phyloP scores from a whole-genome alignment of 2,888 invertebrate species.

The Lasius fuliginosus region DNA sequence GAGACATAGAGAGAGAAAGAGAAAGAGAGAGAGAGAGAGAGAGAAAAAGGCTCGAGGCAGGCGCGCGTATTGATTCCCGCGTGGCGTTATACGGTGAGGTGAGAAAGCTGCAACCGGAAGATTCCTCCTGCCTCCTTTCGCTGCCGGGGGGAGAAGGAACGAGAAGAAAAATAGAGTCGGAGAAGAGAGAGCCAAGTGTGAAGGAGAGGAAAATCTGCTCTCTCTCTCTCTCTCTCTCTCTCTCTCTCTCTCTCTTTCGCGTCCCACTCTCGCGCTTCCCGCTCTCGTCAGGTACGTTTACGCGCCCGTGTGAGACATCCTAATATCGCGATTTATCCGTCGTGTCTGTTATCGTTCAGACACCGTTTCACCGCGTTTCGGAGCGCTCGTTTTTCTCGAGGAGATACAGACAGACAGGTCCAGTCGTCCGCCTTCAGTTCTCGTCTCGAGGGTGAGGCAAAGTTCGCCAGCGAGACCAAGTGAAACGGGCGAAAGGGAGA shows the following conservation, averaged over 20 bases:
- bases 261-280: conserved; percentile 47
- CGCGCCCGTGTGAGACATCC: conserved; percentile 21
- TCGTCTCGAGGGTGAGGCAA: conserved; percentile 16
- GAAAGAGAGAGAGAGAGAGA: conserved; percentile 66
- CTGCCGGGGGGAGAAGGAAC: conserved; percentile 63
- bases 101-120: conserved; percentile 77
- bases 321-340: conserved; percentile 21
- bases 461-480: conserved; percentile 18
- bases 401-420: background rate
- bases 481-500: conserved; percentile 17
- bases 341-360: conserved; percentile 19
- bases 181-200: conserved; percentile 39
- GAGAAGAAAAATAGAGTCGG: conserved; percentile 62
- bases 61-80: conserved; percentile 78
- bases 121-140: conserved; percentile 72
- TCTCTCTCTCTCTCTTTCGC: conserved; percentile 25
- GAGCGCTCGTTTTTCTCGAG: background rate
- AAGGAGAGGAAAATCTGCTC: conserved; percentile 24
- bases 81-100: conserved; percentile 78
- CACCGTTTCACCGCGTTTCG: background rate
- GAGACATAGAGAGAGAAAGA: conserved; percentile 46
- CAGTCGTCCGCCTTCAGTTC: background rate
- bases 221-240: background rate
- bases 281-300: conserved; percentile 60
- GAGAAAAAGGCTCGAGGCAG: conserved; percentile 71